Evolutionary conservation across 2,888 invertebrate species (phyloP), one percentile per base, ranked within the genome.

Genomic region (Gymnosoma rotundatum): DNA sequence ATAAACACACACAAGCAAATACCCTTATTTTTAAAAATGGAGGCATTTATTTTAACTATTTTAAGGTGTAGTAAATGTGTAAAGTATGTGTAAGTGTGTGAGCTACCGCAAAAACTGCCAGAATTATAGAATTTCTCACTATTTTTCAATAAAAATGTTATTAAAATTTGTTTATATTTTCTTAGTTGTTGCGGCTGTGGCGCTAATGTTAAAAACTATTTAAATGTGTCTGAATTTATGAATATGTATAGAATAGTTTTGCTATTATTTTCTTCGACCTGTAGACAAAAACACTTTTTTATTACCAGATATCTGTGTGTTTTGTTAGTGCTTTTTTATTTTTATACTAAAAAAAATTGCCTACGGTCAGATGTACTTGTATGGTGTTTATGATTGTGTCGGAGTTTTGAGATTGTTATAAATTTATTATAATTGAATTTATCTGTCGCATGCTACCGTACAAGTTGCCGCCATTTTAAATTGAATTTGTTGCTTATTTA

Each of bases 371-470:
- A 5, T 50, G 38, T 67, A 36, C 38, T 52, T 70, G 52, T 56
- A n/a, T 67, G 14, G 36, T 48, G 45, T 58, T 75, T 75, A 32
- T 61, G 36, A 64, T 20, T 52, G 38, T 67, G 32, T 56, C 50
- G 66, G 52, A 48, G 67, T 66, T 58, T 45, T 42, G 64, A 38
- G 69, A 52, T 72, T 63, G 66, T 63, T 78, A 67, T 66, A 80
- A 73, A 80, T 73, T 80, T 80, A 84, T 84, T 84, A 78, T 84
- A 84, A 80, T 84, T 84, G 80, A 84, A 84, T 80, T 84, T 84
- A 84, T 84, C 83, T 80, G 80, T 80, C 80, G 78, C 83, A 78
- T 52, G 80, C 80, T 81, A 69, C 78, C 83, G 78, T 78, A 80
- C 78, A 80, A 84, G 80, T 70, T 25, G 25, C 25, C 25, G 25